These are phyloP conservation scores for Megalopta genalis DNA, from an alignment of 1,140 invertebrate genomes.

Conservation along the genomic window DNA sequence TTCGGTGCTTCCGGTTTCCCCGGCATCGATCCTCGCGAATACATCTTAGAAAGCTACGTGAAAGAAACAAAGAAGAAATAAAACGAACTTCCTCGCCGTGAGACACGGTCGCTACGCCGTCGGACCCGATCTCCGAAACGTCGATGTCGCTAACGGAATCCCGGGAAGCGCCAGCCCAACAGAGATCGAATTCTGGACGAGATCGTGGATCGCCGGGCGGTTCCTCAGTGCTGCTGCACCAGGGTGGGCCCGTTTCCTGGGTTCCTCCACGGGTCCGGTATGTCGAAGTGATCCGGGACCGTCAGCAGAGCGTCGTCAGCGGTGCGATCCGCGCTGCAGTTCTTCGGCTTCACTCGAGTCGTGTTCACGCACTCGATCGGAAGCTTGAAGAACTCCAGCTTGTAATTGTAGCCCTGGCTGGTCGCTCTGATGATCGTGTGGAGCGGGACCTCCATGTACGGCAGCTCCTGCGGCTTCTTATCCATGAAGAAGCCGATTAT, in stretches of 20 bases:
- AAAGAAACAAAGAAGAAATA: background rate
- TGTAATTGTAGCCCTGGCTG: slow-evolving; percentile 90
- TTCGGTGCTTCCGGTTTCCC: background rate
- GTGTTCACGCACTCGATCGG: slow-evolving; percentile 93
- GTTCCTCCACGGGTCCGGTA: slow-evolving; percentile 79
- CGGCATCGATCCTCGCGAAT: background rate
- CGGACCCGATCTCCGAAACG: background rate
- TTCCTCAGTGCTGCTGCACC: slow-evolving; percentile 75
- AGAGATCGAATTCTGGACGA: slow-evolving; percentile 24
- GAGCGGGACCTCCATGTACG: slow-evolving; percentile 94
- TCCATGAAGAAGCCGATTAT: slow-evolving; percentile 95
- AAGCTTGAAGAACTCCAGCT: slow-evolving; percentile 89
- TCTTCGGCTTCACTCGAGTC: slow-evolving; percentile 85
- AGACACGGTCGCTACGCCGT: background rate
- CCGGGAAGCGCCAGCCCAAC: background rate
- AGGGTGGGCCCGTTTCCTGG: slow-evolving; percentile 73
- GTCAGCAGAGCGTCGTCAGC: slow-evolving; percentile 85
- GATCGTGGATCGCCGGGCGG: slow-evolving; percentile 17
- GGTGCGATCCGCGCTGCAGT: slow-evolving; percentile 83
- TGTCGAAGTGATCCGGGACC: slow-evolving; percentile 87
- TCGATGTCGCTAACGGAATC: background rate
- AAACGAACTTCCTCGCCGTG: background rate
- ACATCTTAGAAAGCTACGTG: background rate
- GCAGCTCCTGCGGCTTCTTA: slow-evolving; percentile 90
- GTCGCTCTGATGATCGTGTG: slow-evolving; percentile 94